These are phyloP conservation scores for Haliclona indistincta DNA, from an alignment of 37 sponge, comb jelly and placozoan species.

Conservation along the genomic window DNA sequence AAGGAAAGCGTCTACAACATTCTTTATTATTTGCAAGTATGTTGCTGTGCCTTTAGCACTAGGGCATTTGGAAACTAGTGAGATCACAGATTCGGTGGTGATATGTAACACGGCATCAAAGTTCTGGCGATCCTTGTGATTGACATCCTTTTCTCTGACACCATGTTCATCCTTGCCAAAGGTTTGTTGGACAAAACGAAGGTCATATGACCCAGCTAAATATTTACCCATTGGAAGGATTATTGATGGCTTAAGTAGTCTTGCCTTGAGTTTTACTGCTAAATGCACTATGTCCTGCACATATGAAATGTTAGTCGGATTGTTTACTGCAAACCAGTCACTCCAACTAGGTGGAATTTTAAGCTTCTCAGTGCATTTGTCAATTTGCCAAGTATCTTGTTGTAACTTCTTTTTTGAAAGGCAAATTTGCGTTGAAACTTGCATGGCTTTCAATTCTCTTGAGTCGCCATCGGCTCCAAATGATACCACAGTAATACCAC, in stretches of 20 bases:
- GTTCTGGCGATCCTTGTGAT: conserved; percentile 33
- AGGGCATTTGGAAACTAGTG: not conserved
- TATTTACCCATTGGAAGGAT: conserved; percentile 23
- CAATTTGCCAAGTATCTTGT: not conserved
- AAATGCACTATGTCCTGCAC: conserved; percentile 28
- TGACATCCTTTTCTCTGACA: conserved; percentile 21
- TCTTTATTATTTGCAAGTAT: not conserved
- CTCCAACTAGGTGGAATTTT: conserved; percentile 1
- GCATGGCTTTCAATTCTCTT: conserved; percentile 21
- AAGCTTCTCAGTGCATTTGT: not conserved
- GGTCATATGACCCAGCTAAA: conserved; percentile 1
- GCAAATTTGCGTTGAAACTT: not conserved
- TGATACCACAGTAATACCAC: conserved; percentile 4
- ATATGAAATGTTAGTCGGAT: conserved; percentile 1
- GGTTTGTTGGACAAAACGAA: not conserved
- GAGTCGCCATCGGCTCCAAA: conserved; percentile 35
- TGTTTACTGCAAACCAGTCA: not conserved
- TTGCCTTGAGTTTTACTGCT: conserved; percentile 20
- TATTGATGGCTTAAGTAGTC: conserved; percentile 19
- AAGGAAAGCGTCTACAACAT: not conserved
- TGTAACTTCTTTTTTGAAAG: not conserved
- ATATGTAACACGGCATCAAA: conserved; percentile 4
- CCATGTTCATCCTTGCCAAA: conserved; percentile 32
- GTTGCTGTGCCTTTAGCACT: not conserved
- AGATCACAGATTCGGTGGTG: not conserved